A percentile compares a stretch with the other conserved stretches of the same genome.
Conservation (phyloP, 2,888 invertebrate species). For the Elmis aenea region DNA sequence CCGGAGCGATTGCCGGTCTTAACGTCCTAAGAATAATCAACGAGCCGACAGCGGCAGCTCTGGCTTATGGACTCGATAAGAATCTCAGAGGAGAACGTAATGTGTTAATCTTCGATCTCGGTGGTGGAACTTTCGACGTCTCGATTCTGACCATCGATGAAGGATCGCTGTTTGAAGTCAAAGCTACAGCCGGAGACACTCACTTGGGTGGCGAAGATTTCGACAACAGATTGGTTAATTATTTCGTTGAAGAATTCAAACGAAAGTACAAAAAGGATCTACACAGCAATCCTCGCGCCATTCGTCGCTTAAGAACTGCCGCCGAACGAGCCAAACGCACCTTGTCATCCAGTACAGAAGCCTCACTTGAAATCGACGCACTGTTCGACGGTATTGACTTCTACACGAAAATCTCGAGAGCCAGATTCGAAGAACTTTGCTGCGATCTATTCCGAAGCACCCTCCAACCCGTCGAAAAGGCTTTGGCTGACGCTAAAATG, state of each 20-base stretch:
- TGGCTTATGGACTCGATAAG: constrained; percentile 54
- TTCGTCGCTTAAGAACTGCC: constrained; percentile 67
- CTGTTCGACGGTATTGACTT: constrained; percentile 70
- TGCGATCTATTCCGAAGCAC: constrained; percentile 67
- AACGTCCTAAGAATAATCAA: too few species aligned
- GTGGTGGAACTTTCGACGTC: too few species aligned
- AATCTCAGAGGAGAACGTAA: too few species aligned
- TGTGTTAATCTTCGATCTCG: too few species aligned
- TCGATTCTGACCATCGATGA: too few species aligned
- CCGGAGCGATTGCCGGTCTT: too few species aligned
- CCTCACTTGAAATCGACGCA: constrained; percentile 70
- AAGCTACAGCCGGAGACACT: too few species aligned
- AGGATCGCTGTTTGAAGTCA: too few species aligned
- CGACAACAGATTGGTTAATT: constrained; percentile 63
- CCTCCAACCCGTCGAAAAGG: constrained; percentile 67
- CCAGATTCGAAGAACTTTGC: constrained; percentile 72
- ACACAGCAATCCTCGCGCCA: constrained; percentile 58
- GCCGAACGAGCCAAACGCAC: constrained; percentile 76
- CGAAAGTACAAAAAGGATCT: constrained; percentile 69
- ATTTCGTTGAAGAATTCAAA: constrained; percentile 67
- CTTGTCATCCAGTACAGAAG: constrained; percentile 71
- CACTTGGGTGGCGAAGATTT: too few species aligned
- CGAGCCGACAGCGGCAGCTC: constrained; percentile 58
- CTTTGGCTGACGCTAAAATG: constrained; percentile 69
- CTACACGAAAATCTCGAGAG: constrained; percentile 67